Conservation (phyloP, 2,113 vertebrate genomes). For the Leptocoma aspasia region DNA sequence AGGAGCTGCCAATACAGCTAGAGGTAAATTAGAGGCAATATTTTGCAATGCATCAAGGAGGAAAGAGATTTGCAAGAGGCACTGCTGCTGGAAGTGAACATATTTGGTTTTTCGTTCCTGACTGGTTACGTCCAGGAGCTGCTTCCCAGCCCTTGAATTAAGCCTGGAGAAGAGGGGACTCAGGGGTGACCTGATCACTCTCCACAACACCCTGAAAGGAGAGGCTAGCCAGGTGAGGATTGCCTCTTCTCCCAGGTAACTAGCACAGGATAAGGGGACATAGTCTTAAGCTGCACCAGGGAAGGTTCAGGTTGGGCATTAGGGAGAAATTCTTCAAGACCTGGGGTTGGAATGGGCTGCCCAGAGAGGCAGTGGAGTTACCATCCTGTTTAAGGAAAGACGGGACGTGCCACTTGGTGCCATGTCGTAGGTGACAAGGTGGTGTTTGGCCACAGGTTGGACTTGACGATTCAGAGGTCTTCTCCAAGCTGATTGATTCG, state of each 20-base stretch:
- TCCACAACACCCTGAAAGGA: background rate
- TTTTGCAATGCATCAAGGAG: background rate
- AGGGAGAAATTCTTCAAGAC: background rate
- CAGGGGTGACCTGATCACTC: background rate
- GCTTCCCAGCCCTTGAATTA: background rate
- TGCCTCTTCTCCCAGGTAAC: background rate
- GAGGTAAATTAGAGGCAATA: background rate
- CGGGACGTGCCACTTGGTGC: background rate
- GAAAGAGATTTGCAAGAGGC: background rate
- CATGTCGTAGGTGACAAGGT: rapidly evolving
- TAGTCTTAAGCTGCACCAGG: background rate
- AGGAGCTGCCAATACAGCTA: background rate
- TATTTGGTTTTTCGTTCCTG: rapidly evolving
- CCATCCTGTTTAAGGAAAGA: too few relatives aligned
- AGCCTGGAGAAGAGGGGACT: background rate
- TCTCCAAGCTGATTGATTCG: rapidly evolving
- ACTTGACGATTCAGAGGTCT: background rate
- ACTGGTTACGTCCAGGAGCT: rapidly evolving
- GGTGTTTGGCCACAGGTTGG: too few relatives aligned
- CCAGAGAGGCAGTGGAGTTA: background rate
- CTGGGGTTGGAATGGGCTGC: background rate
- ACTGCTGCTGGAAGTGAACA: background rate
- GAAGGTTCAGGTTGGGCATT: background rate
- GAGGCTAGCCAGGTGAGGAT: background rate
- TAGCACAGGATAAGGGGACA: background rate